Conservation (phyloP, 2,797 vertebrate genomes). For the Gouania willdenowi region DNA sequence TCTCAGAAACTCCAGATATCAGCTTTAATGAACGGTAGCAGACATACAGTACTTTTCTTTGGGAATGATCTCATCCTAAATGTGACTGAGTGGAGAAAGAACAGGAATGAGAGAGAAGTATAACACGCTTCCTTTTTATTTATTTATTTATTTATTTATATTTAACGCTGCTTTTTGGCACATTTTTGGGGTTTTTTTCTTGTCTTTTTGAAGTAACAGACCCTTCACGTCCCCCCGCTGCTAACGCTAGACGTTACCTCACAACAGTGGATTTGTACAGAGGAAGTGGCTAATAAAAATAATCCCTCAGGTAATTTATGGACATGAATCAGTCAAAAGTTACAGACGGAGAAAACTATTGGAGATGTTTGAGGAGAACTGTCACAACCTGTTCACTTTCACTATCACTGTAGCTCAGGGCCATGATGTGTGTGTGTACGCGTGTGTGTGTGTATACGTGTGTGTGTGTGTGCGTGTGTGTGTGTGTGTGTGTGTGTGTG, state of each 20-base stretch:
- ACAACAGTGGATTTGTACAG: slow-evolving; percentile 55
- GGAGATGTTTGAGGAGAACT: slow-evolving; percentile 30
- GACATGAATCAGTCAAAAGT: slow-evolving; percentile 53
- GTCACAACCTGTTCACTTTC: slow-evolving; percentile 37
- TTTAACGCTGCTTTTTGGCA: slow-evolving; percentile 46
- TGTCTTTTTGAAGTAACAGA: slow-evolving; percentile 37
- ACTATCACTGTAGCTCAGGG: slow-evolving; percentile 27
- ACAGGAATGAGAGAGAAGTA: slow-evolving; percentile 15
- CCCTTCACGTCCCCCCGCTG: slow-evolving; percentile 20
- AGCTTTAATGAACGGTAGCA: slow-evolving; percentile 13
- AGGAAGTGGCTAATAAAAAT: slow-evolving; percentile 69
- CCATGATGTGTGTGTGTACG: slow-evolving; percentile 4
- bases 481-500: not conserved
- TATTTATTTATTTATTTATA: no score
- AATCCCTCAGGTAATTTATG: slow-evolving; percentile 68
- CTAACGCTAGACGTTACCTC: slow-evolving; percentile 72
- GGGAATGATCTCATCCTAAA: slow-evolving; percentile 34
- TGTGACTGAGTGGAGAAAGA: slow-evolving; percentile 12
- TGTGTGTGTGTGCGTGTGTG: not conserved
- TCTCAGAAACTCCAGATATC: slow-evolving; percentile 16
- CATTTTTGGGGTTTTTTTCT: not conserved
- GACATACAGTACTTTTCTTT: slow-evolving; percentile 11
- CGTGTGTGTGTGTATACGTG: not conserved
- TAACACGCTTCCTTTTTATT: slow-evolving; percentile 30
- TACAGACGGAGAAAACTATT: slow-evolving; percentile 47